A percentile compares a stretch with the other conserved stretches of the same genome.
phyloP scores from a whole-genome alignment of 53 echinoderm and acorn worm species.

The Antedon mediterranea region DNA sequence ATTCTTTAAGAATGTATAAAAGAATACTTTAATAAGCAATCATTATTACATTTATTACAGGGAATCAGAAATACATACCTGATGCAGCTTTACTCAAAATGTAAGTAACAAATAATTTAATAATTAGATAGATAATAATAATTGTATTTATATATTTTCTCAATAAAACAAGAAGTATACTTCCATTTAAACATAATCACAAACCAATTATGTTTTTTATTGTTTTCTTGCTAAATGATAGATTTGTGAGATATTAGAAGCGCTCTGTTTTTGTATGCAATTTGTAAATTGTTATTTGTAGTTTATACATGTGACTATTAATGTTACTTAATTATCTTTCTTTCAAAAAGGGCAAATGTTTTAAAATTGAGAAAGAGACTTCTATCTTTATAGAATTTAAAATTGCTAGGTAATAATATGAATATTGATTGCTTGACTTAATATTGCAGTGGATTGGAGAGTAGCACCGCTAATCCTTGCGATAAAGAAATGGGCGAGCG shows the following conservation, averaged over 20 bases:
- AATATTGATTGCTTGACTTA: background rate
- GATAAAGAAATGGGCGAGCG: slow-evolving; percentile 78
- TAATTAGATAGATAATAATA: background rate
- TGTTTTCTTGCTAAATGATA: too few species aligned
- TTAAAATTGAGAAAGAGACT: too few species aligned
- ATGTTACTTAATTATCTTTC: too few species aligned
- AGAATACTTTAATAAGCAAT: background rate
- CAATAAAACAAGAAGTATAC: background rate
- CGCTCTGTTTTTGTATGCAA: too few species aligned
- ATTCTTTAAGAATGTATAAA: background rate
- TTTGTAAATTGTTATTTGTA: too few species aligned
- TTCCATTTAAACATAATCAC: too few species aligned
- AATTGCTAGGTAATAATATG: background rate
- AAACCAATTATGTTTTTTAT: too few species aligned
- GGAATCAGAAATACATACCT: slow-evolving; percentile 76
- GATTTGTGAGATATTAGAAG: too few species aligned
- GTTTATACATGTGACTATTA: too few species aligned
- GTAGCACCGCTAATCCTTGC: slow-evolving; percentile 61
- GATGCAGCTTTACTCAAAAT: slow-evolving; percentile 52
- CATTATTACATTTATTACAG: slow-evolving; percentile 19
- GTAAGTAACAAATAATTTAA: slow-evolving; percentile 35
- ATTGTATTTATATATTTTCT: background rate
- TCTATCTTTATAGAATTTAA: too few species aligned
- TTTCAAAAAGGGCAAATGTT: too few species aligned
- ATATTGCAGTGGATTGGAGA: slow-evolving; percentile 55